Base-by-base conservation (phyloP, 2,113 vertebrate species). In the Apodemus sylvaticus region DNA sequence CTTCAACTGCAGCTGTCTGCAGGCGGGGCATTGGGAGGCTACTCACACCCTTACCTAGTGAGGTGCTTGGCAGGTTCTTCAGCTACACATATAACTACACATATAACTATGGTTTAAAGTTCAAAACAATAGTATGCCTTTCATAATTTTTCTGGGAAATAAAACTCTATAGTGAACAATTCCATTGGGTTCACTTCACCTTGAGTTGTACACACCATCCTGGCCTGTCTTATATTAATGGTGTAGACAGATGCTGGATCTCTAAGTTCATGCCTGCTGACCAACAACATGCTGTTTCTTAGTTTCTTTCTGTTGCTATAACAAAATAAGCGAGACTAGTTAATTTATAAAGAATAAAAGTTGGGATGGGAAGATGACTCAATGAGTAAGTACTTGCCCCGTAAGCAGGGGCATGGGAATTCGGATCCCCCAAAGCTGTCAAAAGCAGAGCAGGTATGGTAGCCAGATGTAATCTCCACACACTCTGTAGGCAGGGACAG, bases 71-170 rank as follows among this genome's bases (percentile, higher is more conserved):
- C 2, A 1, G 31, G 42, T 93, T 96, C 97, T 94, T 94, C 71
- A 86, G 74, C 95, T 96, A 96, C 89, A 91, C 24, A 58, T 62
- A 83, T 68, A 83, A 78, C 36, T 86, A 20, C n/a, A n/a, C n/a
- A n/a, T n/a, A n/a, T n/a, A n/a, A n/a, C n/a, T n/a, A n/a, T 42
- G 86, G 89, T 91, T 90, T 96, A 95, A 93, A 96, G 94, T 93
- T 93, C 86, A 83, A 79, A 94, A 91, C 97, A 93, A 66, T n/a
- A 79, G 60, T 39, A 66, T 48, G 68, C 68, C 89, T 91, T 92
- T 92, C 89, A 92, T 94, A 83, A 83, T 90, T 97, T 86, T 97
- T 93, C 88, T 2, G 26, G 93, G 96, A 96, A 95, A 91, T 71
- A 74, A 92, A 94, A 89, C 26, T 58, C 34, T 42, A 14, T 0